Base-by-base conservation (phyloP, 2,113 vertebrate species). In the Tachysurus vachellii region DNA sequence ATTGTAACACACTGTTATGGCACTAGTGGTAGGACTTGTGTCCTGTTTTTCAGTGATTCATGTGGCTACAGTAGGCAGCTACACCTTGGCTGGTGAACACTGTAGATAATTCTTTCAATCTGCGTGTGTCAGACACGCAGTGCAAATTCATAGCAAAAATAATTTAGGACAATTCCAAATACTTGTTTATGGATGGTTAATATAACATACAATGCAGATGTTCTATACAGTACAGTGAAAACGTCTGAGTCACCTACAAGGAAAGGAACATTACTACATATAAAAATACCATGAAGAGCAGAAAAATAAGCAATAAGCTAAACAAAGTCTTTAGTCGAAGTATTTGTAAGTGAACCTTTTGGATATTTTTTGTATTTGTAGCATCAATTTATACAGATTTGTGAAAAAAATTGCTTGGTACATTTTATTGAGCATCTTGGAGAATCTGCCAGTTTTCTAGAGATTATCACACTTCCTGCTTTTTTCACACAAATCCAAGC, bases 11-110 rank as follows among this genome's bases (percentile, higher is more conserved):
- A 68, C 64, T 8, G 54, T 86, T 70, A 80, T 62, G 71, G 28
- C 47, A 11, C 62, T 68, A 64, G 23, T 50, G 44, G 44, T 76
- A 2, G 19, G 54, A 62, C 54, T 36, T 61, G 19, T 61, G 19
- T 85, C 57, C 26, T 79, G 71, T 53, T 47, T 44, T 50, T 70
- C 54, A 68, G 75, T 31, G 61, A 50, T 83, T 80, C 59, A 50
- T 83, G 82, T 62, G 31, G n/a, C 57, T 64, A n/a, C n/a, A n/a
- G n/a, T n/a, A 53, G 26, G 77, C 71, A 85, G 71, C 56, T 44
- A 71, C 23, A 36, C 71, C 44, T 50, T 61, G 44, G 42, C 71
- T 62, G 71, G 9, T 64, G 26, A 61, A 31, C 17, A 64, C 14
- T 44, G 50, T 5, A 47, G 26, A 82, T 59, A 19, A 50, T 16